A percentile compares a stretch with the other conserved stretches of the same genome.
Evolutionary conservation across 2,797 vertebrate genomes (phyloP).

Genomic region (Psittacula echo): DNA sequence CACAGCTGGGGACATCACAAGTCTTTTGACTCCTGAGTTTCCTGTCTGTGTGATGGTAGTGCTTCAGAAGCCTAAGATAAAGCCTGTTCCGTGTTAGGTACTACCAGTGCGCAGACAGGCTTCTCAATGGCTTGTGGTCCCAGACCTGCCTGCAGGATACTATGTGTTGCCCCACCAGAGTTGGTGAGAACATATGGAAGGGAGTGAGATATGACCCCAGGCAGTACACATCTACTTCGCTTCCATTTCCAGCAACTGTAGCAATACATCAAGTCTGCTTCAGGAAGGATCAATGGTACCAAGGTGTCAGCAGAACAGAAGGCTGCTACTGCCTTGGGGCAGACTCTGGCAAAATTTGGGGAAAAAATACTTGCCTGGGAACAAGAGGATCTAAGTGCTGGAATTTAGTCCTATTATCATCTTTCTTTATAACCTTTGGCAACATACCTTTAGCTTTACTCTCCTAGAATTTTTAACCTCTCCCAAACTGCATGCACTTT

Average conservation of each 20-base stretch:
- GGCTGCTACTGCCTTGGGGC: background rate
- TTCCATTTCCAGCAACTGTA: background rate
- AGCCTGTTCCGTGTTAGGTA: background rate
- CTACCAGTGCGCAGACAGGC: background rate
- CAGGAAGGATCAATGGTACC: background rate
- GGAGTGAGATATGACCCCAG: background rate
- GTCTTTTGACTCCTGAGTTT: background rate
- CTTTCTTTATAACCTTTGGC: background rate
- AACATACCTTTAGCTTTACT: background rate
- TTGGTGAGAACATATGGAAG: background rate
- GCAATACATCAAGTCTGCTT: background rate
- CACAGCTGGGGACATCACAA: background rate
- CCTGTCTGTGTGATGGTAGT: background rate
- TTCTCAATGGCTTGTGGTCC: background rate
- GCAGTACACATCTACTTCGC: background rate
- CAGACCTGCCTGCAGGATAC: background rate
- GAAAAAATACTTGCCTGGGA: background rate
- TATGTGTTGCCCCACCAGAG: background rate
- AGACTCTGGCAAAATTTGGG: background rate
- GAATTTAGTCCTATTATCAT: fast-evolving
- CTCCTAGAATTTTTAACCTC: background rate
- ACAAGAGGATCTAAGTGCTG: background rate
- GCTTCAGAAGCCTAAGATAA: background rate
- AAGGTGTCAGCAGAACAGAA: background rate
- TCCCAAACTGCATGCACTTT: fast-evolving